Percentiles rank a stretch among this genome's conserved stretches.
Evolutionary conservation across 2,113 vertebrate genomes (phyloP).

Genomic region (Pan troglodytes): NHGRI_mPanTro3-v2.1_pri NC_072412.2:78931501-78932000

Average conservation of each 20-base stretch:
- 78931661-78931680: constrained; percentile 14
- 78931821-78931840: neutral
- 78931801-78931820: neutral
- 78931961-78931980: neutral
- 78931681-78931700: neutral
- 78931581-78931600: neutral
- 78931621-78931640: neutral
- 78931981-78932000: neutral
- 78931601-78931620: neutral
- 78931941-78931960: neutral
- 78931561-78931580: neutral
- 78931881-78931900: neutral
- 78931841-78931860: neutral
- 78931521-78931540: neutral
- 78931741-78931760: neutral
- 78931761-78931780: neutral
- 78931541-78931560: neutral
- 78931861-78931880: neutral
- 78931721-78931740: neutral
- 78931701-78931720: neutral
- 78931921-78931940: neutral
- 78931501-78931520: neutral
- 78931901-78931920: neutral
- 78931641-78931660: neutral
- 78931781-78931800: neutral